A percentile compares a stretch with the other conserved stretches of the same genome.
Conservation (phyloP, 2,797 vertebrate species). For the Calcarius lapponicus region DNA sequence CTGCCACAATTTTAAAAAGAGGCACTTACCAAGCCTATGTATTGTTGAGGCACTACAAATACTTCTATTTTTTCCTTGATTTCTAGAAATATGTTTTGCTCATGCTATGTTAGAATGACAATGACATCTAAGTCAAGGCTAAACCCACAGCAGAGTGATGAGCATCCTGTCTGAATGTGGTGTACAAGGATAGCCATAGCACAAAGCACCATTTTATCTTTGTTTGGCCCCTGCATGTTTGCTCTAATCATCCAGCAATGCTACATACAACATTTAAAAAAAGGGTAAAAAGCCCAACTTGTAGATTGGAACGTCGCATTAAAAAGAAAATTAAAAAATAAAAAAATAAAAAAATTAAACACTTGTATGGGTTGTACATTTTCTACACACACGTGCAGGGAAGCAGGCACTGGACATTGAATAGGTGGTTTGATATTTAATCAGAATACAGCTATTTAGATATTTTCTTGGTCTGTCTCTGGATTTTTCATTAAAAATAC, state of each 20-base stretch:
- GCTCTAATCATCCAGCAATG: background rate
- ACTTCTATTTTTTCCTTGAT: conserved; percentile 1
- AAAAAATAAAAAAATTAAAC: background rate
- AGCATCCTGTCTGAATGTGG: conserved; percentile 28
- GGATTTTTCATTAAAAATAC: conserved; percentile 79
- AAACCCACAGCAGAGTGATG: conserved; percentile 25
- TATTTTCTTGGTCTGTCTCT: conserved; percentile 75
- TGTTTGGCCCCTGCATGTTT: background rate
- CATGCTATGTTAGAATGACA: conserved; percentile 58
- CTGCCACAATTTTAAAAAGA: conserved; percentile 44
- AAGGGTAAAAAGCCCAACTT: background rate
- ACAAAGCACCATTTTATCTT: conserved; percentile 44
- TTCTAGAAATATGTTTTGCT: conserved; percentile 62
- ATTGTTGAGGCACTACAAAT: conserved; percentile 52
- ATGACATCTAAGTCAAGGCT: conserved; percentile 61
- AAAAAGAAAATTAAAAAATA: background rate
- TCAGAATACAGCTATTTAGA: conserved; percentile 71
- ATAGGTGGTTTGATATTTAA: conserved; percentile 55
- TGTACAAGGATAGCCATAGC: background rate
- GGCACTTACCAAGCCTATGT: background rate
- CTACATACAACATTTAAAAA: background rate
- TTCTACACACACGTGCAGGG: background rate
- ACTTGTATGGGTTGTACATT: background rate
- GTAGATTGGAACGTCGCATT: conserved; percentile 17
- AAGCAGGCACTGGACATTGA: background rate